phyloP scores from a whole-genome alignment of 2,113 vertebrate species.

The Tragelaphus buxtoni region DNA sequence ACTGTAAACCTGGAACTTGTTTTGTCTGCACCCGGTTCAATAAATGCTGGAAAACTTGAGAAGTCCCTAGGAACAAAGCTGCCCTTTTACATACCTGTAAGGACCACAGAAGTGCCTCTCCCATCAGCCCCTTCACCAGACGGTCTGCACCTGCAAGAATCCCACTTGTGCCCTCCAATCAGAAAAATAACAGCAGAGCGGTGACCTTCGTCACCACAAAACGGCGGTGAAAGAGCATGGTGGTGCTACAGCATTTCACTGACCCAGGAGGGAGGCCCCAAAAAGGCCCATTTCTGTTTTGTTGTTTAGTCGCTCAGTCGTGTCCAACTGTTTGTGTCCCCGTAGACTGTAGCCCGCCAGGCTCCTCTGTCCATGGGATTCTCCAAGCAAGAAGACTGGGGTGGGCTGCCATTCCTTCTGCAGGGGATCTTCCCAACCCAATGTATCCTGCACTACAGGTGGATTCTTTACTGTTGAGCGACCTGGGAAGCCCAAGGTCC shows the following conservation, averaged over 20 bases:
- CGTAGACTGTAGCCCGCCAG: background rate
- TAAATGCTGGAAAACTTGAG: background rate
- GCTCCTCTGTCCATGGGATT: background rate
- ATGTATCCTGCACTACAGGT: background rate
- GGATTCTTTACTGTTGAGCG: background rate
- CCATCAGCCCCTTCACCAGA: background rate
- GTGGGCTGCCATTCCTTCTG: background rate
- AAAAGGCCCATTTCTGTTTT: background rate
- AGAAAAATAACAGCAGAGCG: rapidly evolving
- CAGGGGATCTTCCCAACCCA: background rate
- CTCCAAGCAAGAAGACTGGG: background rate
- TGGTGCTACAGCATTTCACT: rapidly evolving
- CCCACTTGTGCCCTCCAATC: rapidly evolving
- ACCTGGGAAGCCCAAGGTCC: background rate
- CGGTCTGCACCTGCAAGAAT: background rate
- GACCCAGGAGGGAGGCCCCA: background rate
- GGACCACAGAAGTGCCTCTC: background rate
- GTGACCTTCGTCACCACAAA: rapidly evolving
- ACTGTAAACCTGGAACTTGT: background rate
- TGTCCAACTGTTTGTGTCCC: background rate
- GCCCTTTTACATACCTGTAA: background rate
- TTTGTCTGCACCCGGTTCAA: background rate
- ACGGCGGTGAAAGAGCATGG: background rate
- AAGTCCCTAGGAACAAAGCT: background rate
- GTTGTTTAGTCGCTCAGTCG: background rate